Evolutionary conservation across 2,888 invertebrate genomes (phyloP), one percentile per base, ranked within the genome.

Genomic region (Volucella zonaria): DNA sequence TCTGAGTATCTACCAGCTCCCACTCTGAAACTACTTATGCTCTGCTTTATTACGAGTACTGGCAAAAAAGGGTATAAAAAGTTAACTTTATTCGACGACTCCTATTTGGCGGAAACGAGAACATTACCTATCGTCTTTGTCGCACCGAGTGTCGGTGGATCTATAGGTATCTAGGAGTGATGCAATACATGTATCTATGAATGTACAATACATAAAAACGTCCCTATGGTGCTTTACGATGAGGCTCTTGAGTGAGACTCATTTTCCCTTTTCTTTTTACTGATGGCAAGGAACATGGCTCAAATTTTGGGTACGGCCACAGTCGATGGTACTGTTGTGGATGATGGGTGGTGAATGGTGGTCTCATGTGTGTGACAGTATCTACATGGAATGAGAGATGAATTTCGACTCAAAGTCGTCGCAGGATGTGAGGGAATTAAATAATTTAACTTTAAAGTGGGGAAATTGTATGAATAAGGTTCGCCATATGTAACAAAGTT

Each of bases 381-480:
- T n/a, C 31, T 31, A 31, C 11, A 38, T 52, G 64, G 8, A 14
- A 10, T 42, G 49, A 42, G 9, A 38, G n/a, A 23, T 61, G 61
- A 82, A 71, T 71, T 76, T 76, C 59, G 59, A 68, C 77, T 64
- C 70, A 59, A 83, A 71, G 61, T 70, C 68, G 51, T 62, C 70
- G 10, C 78, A 71, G 71, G 78, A 79, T 79, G 52, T 52, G 59
- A 59, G 68, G 18, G 75, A 71, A 83, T 83, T 79, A 80, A 83
- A 83, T 83, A 71, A 83, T 79, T 79, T 83, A 79, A 71, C 83
- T 66, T 75, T 83, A 79, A 79, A 83, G 79, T 76, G 75, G 74
- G 31, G 54, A 83, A 79, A 79, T 83, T 71, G 70, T 71, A 76
- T 76, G 75, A 75, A 83, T 79, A 83, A 79, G 75, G 75, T 71